These are phyloP conservation scores for Mimumesa dahlbomi DNA, from an alignment of 2,888 invertebrate species.

Conservation along the genomic window DNA sequence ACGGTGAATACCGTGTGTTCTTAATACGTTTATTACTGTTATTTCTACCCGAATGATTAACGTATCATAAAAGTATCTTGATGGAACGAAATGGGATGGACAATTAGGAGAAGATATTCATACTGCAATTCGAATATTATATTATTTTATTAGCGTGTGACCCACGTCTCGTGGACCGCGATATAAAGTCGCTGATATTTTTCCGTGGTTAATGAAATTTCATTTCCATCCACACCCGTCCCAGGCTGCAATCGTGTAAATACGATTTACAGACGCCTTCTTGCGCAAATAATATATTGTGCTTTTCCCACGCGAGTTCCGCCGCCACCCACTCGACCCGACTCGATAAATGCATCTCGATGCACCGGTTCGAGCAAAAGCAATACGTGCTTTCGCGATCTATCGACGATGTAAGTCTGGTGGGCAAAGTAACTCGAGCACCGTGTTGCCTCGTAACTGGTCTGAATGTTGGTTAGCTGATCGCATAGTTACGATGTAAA, in stretches of 20 bases:
- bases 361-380: neutral
- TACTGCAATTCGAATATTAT: neutral
- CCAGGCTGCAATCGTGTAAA: neutral
- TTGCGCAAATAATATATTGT: conserved; percentile 8
- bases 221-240: conserved; percentile 1
- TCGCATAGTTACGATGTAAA: too few species aligned
- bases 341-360: conserved; percentile 9
- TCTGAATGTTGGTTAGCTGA: too few species aligned
- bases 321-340: conserved; percentile 3
- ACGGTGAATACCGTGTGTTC: too few species aligned
- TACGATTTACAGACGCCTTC: neutral
- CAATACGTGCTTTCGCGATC: conserved; percentile 1
- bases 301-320: conserved; percentile 26
- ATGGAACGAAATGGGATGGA: too few species aligned
- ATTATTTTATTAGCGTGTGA: neutral
- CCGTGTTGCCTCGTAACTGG: neutral
- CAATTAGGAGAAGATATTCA: too few species aligned
- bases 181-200: too few species aligned
- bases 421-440: neutral
- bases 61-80: too few species aligned
- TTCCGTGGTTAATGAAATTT: conserved; percentile 7
- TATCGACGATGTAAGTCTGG: neutral
- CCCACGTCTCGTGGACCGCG: too few species aligned
- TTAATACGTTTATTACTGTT: too few species aligned
- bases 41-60: too few species aligned